Evolutionary conservation across 2,113 vertebrate species (phyloP), one percentile per base, ranked within the genome.

Genomic region (Caloenas nicobarica): DNA sequence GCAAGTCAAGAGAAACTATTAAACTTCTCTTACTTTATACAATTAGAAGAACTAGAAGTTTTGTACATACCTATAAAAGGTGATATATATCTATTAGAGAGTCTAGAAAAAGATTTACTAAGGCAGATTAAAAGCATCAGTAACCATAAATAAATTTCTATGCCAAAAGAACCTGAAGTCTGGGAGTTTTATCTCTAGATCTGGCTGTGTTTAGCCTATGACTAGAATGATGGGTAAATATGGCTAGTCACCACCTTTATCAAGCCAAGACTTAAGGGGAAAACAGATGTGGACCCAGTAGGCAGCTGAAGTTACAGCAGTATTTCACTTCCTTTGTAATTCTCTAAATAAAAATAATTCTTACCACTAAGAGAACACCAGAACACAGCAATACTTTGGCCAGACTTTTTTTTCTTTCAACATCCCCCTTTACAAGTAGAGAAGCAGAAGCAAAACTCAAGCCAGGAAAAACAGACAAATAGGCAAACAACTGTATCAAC

Each of bases 61-160:
- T 46, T 38, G 40, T 66, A 88, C 5, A 18, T 46, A 81, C 13
- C 38, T 61, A 40, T 58, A 85, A 83, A 92, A 65, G 15, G 15
- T 64, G 40, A 72, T 19, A 36, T 19, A 40, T 12, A 17, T 65
- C 74, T 89, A 46, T 56, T 28, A 66, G 5, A 34, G 9, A 80
- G 68, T 42, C 24, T 14, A 86, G 44, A 91, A 96, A 46, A 95
- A 77, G 51, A 83, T 80, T 82, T 77, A 93, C 62, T 76, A 80
- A 38, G 12, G 40, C 36, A 91, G 68, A 95, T 89, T 85, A 85
- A 96, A 96, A 96, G 81, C 74, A 88, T 70, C 29, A 62, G 33
- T 70, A 89, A 88, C 22, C 19, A 94, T 56, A 91, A 91, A 89
- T 82, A 88, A 46, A 88, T 60, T 77, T 80, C 22, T 81, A 11